Conservation (phyloP, 2,888 invertebrate species). For the Marasmarcha lunaedactyla region DNA sequence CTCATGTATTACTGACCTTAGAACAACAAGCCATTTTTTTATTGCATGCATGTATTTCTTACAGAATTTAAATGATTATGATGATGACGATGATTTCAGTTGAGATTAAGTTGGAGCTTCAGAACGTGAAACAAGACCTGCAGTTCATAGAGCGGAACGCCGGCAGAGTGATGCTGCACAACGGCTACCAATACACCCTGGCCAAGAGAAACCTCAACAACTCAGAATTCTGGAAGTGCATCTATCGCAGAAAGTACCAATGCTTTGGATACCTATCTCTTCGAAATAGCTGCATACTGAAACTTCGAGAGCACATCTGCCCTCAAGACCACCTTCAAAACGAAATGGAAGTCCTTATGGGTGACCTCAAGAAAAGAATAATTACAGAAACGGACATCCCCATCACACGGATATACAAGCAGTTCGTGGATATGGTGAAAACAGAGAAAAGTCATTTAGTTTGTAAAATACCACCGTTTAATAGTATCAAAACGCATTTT, state of each 20-base stretch:
- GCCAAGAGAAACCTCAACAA: neutral
- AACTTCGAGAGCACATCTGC: neutral
- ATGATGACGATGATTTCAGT: too few species aligned
- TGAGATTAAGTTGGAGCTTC: neutral
- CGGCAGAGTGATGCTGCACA: neutral
- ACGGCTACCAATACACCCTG: neutral
- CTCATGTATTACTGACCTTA: too few species aligned
- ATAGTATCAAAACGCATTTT: neutral
- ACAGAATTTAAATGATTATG: too few species aligned
- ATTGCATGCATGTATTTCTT: too few species aligned
- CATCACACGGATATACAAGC: neutral
- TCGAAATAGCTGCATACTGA: neutral
- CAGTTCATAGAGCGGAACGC: neutral
- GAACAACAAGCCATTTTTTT: too few species aligned
- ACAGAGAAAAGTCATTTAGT: neutral
- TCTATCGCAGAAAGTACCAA: neutral
- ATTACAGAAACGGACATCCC: neutral
- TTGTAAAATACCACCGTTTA: neutral
- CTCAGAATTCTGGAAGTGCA: neutral
- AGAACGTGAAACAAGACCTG: neutral
- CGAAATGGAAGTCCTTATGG: neutral
- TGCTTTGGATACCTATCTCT: neutral
- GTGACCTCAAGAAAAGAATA: neutral
- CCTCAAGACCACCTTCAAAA: neutral
- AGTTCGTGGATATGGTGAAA: neutral